A percentile compares a stretch with the other conserved stretches of the same genome.
phyloP scores from a whole-genome alignment of 2,797 vertebrate genomes.

The Psittacula derbiana region DNA sequence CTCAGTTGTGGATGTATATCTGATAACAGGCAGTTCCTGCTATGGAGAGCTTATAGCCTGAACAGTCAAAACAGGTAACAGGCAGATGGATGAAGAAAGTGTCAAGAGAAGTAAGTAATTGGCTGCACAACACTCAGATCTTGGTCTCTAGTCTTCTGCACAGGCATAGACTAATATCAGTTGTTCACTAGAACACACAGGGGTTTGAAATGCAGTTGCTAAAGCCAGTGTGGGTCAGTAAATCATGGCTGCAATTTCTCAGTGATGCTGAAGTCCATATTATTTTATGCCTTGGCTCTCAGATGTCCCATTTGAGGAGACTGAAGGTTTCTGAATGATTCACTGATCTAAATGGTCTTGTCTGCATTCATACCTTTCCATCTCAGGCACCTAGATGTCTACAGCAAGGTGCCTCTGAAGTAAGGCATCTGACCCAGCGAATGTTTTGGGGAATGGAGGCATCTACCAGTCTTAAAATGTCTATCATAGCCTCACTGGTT shows the following conservation, averaged over 20 bases:
- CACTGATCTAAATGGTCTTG: neutral
- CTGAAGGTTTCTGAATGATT: neutral
- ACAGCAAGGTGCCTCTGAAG: neutral
- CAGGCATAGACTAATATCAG: neutral
- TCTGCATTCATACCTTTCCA: neutral
- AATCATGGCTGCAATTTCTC: neutral
- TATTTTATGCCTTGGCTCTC: neutral
- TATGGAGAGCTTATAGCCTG: neutral
- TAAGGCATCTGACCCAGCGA: neutral
- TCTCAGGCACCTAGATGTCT: neutral
- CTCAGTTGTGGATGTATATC: neutral
- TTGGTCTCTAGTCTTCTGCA: neutral
- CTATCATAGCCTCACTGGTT: neutral
- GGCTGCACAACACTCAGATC: neutral
- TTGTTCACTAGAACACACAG: neutral
- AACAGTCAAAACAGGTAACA: neutral
- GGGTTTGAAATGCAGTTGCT: neutral
- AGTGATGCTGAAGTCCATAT: neutral
- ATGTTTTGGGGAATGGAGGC: neutral
- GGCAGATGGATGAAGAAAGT: neutral
- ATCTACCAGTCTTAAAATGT: neutral
- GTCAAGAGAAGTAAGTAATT: neutral
- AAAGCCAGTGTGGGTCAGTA: neutral
- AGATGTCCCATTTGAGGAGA: neutral
- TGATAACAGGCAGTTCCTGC: neutral